Percentiles rank a stretch among this genome's conserved stretches.
These are phyloP conservation scores for Myotis findleyi DNA, from an alignment of 2,797 vertebrate genomes.

Conservation along the genomic window DNA sequence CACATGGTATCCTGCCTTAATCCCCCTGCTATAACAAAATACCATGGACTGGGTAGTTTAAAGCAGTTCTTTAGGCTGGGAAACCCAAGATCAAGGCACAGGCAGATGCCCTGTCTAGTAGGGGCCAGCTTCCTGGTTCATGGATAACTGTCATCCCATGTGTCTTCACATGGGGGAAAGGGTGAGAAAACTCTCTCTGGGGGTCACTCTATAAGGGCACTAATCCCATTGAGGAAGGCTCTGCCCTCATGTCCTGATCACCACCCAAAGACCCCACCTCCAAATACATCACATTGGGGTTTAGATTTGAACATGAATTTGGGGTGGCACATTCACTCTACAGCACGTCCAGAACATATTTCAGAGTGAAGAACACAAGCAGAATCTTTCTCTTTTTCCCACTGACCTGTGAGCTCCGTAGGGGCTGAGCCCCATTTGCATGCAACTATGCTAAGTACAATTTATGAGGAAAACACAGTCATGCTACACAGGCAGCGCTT, in stretches of 20 bases:
- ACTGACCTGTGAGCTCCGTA: not conserved
- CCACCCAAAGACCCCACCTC: not conserved
- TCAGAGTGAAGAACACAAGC: not conserved
- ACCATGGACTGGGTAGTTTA: not conserved
- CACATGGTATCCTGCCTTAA: not conserved
- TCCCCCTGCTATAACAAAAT: not conserved
- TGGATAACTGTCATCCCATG: not conserved
- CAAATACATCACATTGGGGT: not conserved
- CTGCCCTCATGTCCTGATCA: not conserved
- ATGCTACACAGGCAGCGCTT: not conserved
- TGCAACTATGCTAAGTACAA: not conserved
- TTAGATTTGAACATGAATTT: not conserved
- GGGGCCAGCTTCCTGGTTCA: not conserved
- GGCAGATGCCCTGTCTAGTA: not conserved
- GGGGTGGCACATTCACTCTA: not conserved
- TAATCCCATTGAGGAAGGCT: not conserved
- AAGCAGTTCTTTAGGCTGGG: not conserved
- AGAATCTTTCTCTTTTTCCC: slow-evolving; percentile 1
- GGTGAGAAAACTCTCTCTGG: not conserved
- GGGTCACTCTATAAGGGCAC: not conserved
- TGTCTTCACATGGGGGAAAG: not conserved
- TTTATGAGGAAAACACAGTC: not conserved
- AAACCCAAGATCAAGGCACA: not conserved
- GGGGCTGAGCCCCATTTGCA: not conserved
- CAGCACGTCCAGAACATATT: not conserved